phyloP scores from a whole-genome alignment of 2,888 invertebrate genomes.

The Agrochola lychnidis region DNA sequence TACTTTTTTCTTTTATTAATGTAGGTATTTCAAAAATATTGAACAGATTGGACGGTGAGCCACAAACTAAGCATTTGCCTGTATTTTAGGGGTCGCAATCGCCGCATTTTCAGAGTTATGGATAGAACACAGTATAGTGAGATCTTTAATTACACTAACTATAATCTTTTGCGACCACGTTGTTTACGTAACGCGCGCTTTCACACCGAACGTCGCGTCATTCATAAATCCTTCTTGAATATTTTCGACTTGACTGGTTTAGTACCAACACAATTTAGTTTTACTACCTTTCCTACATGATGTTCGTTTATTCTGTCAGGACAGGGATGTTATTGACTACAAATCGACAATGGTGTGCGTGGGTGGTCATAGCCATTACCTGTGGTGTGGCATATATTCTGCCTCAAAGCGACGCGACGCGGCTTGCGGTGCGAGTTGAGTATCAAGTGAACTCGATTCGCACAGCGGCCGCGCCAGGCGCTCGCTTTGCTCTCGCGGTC shows the following conservation, averaged over 20 bases:
- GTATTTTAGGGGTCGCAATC: no score
- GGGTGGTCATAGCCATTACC: constrained; percentile 69
- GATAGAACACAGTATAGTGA: no score
- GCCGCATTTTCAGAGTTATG: no score
- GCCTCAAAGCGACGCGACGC: constrained; percentile 58
- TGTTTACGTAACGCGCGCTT: constrained; percentile 80
- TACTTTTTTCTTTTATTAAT: no score
- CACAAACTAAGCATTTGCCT: no score
- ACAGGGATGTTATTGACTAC: constrained; percentile 57
- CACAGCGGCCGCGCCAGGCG: constrained; percentile 69
- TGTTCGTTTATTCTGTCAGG: constrained; percentile 35
- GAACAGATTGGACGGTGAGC: no score
- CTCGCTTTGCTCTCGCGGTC: constrained; percentile 67
- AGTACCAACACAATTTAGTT: constrained; percentile 9
- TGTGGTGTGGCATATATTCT: constrained; percentile 64
- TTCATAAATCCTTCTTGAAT: constrained; percentile 32
- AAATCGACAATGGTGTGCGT: constrained; percentile 65
- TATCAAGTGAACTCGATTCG: constrained; percentile 83
- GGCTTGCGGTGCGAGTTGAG: constrained; percentile 64
- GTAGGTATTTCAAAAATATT: no score
- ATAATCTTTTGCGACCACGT: constrained; percentile 59
- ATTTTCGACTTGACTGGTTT: constrained; percentile 15
- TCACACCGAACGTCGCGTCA: constrained; percentile 68
- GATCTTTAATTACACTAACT: constrained; percentile 19
- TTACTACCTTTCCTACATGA: constrained; percentile 17